Base-by-base conservation (phyloP, 1,140 invertebrate species). In the Nasonia longicornis region DNA sequence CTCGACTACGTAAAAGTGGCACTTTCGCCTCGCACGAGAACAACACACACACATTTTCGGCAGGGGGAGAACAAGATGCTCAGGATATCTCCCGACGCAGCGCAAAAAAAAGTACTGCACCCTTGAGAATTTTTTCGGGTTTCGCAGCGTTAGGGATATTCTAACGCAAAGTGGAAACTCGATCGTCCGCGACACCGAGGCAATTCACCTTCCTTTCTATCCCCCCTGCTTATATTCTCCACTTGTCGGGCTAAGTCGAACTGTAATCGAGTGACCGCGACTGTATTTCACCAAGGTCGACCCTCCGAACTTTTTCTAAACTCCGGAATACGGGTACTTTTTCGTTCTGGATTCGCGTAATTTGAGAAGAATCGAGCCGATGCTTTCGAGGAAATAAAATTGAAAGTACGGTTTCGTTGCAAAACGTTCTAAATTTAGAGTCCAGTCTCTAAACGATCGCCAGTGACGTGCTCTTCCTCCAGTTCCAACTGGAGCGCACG, bases 251-350 rank as follows among this genome's bases (percentile, higher is more conserved):
- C 79, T 74, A 73, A 79, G 71, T 84, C 76, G 81, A 71, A 82
- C 77, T 85, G 72, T 86, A 86, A 86, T 86, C 84, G 82, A 80
- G 48, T 80, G 83, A 86, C 86, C 86, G 84, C 83, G 82, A 72
- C 82, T 85, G 83, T 82, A 84, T 83, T 80, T 67, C 64, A 72
- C 71, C 74, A 75, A 77, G 73, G 6, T n/a, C 82, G 70, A 67
- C 84, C 67, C 48, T 77, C 8, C 48, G 29, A 58, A 81, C 74
- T 71, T 81, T 81, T 63, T 73, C 22, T 45, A 79, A 79, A 72
- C 31, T 72, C 58, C 45, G 72, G 72, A 63, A 79, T 72, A n/a
- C 3, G 35, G 70, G 48, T 22, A 74, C 10, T 74, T 74, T 64
- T 69, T 67, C 14, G 3, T 11, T 22, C 26, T 3, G 3, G 26